Percentiles rank a stretch among this genome's conserved stretches.
Conservation (phyloP, 1,140 invertebrate genomes). For the Yoshiicerus persimilis region DNA sequence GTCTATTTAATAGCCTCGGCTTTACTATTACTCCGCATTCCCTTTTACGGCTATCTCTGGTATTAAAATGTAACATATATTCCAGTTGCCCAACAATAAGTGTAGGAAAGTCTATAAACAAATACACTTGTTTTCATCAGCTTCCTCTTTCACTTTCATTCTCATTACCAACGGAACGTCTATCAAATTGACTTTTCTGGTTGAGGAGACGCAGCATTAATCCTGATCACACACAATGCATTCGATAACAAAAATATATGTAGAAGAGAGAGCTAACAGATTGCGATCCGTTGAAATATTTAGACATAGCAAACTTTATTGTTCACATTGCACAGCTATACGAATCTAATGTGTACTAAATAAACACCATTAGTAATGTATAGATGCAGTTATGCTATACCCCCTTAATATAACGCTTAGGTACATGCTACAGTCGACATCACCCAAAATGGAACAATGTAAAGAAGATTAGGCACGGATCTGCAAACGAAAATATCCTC, state of each 20-base stretch:
- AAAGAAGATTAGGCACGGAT: constrained; percentile 7
- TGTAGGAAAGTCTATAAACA: background rate
- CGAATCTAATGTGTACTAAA: background rate
- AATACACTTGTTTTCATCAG: background rate
- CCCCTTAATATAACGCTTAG: background rate
- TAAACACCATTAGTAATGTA: background rate
- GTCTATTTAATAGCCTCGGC: background rate
- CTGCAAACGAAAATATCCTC: background rate
- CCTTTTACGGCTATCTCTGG: background rate
- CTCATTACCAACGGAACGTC: background rate
- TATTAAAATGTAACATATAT: background rate
- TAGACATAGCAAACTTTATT: background rate
- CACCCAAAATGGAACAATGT: background rate
- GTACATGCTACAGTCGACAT: background rate
- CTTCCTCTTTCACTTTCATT: background rate
- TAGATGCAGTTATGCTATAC: background rate
- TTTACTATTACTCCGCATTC: background rate
- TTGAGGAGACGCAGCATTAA: background rate
- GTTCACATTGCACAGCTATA: background rate
- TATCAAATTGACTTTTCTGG: background rate
- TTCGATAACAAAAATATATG: background rate
- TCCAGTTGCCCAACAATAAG: background rate
- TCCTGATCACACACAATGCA: background rate
- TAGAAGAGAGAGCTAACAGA: background rate
- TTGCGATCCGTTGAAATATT: background rate